Evolutionary conservation across 2,888 invertebrate species (phyloP), one percentile per base, ranked within the genome.

Genomic region (Baccha elongata): DNA sequence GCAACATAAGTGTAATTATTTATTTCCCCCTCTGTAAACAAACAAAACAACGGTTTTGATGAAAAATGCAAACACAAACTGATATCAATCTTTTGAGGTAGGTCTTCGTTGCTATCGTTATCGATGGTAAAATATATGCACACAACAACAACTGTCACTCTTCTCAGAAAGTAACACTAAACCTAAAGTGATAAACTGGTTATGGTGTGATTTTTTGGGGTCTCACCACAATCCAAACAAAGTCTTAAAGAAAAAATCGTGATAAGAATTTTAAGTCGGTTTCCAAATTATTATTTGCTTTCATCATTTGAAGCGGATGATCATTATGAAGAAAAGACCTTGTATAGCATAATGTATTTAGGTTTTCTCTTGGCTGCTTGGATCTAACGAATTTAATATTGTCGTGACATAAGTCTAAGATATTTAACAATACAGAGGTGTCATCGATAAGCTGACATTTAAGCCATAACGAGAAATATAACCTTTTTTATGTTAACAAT

Each of bases 181-280:
- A n/a, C 29, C 23, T 40, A 62, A 48, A 55, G 60, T 60, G 35
- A 44, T 64, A 58, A 74, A 79, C 62, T n/a, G 53, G 48, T 62
- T 50, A 62, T 15, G 37, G 3, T 37, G 44, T 40, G 23, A 15
- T 58, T 29, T 48, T 35, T 65, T n/a, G 15, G 11, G 50, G 52
- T 53, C 26, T n/a, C 35, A 52, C 29, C 29, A 32, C 29, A 67
- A 40, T 52, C 29, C 48, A 29, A 21, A 48, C 48, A 17, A 35
- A n/a, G n/a, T 29, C 26, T 62, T 80, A 40, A 35, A 68, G 42
- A 68, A 68, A 74, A 26, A 55, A 21, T 74, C 79, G 79, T 80
- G 74, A 74, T 74, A 19, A 53, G 68, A 80, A 74, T 80, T 37
- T 73, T 26, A 64, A 72, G 73, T 73, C 37, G 26, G 50, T 8